Evolutionary conservation across 2,797 vertebrate genomes (phyloP).

Genomic region (Labroides dimidiatus): DNA sequence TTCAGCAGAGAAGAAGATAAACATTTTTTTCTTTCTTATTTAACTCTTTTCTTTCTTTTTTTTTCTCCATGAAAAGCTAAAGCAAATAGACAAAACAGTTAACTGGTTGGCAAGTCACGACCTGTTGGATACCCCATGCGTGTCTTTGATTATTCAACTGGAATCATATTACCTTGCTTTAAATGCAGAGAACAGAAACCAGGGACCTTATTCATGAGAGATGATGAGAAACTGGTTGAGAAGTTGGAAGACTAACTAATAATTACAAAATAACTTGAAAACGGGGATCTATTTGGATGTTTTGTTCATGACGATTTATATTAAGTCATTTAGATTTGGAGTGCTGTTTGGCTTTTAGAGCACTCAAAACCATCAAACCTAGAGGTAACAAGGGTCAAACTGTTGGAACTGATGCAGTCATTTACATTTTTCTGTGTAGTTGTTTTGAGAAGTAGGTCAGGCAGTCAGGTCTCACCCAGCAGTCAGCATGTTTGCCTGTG

Average conservation of each 20-base stretch:
- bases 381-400: too few species aligned
- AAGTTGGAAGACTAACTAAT: too few species aligned
- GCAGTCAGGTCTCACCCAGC: neutral
- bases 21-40: neutral
- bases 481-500: neutral
- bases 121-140: constrained; percentile 45
- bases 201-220: too few species aligned
- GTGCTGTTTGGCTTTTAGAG: too few species aligned
- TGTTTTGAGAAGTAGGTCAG: neutral
- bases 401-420: too few species aligned
- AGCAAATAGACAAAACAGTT: constrained; percentile 26
- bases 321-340: too few species aligned
- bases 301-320: too few species aligned
- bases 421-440: neutral
- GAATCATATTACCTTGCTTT: constrained; percentile 38
- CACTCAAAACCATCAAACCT: too few species aligned
- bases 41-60: constrained; percentile 38
- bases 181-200: neutral
- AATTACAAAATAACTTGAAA: too few species aligned
- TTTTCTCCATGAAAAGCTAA: constrained; percentile 42
- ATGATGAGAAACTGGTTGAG: too few species aligned
- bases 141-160: constrained; percentile 50
- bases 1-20: neutral
- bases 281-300: neutral
- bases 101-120: constrained; percentile 42